Evolutionary conservation across 2,113 vertebrate genomes (phyloP), one percentile per base, ranked within the genome.

Genomic region (Hipposideros armiger): DNA sequence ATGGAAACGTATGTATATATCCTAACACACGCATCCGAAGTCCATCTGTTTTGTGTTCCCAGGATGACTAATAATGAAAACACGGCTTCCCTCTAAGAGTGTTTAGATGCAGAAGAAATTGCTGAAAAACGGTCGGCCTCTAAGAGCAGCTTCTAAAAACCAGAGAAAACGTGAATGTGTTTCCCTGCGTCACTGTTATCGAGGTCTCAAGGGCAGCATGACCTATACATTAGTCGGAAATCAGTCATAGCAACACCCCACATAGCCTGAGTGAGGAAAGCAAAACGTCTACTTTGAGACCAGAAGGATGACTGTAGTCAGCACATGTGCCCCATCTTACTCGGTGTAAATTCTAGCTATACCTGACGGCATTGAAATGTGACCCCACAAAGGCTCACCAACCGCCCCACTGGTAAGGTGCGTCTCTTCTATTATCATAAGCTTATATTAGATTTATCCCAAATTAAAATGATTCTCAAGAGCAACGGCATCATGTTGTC

Each of bases 281-380:
- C 40, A 17, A 40, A 62, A 26, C 9, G 11, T 58, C 26, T 45
- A 15, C 17, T 7, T 42, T 52, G 17, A 77, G 72, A 45, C 7
- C 3, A 50, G 52, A 58, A 36, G 5, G 20, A 42, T 0, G 3
- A 5, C 28, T 15, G 3, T 24, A n/a, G 42, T 11, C 22, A 22
- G 28, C 19, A 15, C 6, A 28, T 20, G 16, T 1, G 8, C 19
- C 22, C 19, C 50, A 1, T 24, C 36, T 66, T 10, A 47, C 7
- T 28, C 19, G 56, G 40, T 66, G 1, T 36, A 73, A 50, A 69
- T 42, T 64, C 5, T 36, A 30, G 54, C 47, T 20, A 4, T 0
- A 36, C 42, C 8, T 22, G 2, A 72, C 5, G 32, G 4, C 47
- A 56, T 30, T 42, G 77, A 42, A n/a, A 45, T 19, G 9, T 69